These are phyloP conservation scores for Caracal caracal DNA, from an alignment of 2,113 vertebrate species.

Conservation along the genomic window DNA sequence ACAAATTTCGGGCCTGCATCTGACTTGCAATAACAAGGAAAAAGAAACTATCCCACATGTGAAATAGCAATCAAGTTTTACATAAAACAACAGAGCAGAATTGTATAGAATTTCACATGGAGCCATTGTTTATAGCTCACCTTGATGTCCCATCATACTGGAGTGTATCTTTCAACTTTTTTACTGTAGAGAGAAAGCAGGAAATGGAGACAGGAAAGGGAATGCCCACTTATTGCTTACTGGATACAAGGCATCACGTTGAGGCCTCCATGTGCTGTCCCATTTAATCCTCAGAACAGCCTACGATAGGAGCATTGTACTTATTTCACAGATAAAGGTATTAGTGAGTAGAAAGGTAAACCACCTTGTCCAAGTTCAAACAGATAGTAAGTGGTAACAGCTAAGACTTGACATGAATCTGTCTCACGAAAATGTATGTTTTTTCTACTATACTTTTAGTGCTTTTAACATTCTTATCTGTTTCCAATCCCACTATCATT, in stretches of 20 bases:
- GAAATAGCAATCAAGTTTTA: conserved; percentile 40
- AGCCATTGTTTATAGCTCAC: not conserved
- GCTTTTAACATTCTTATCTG: not conserved
- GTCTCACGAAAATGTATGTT: not conserved
- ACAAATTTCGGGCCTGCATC: not conserved
- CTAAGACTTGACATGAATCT: not conserved
- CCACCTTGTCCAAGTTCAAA: not conserved
- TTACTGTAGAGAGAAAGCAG: not conserved
- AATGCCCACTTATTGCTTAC: not conserved
- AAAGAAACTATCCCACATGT: not conserved
- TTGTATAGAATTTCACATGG: not conserved
- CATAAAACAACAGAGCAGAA: not conserved
- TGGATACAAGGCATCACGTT: not conserved
- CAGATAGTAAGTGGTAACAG: not conserved
- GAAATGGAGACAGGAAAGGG: not conserved
- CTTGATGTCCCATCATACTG: not conserved
- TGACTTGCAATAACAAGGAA: not conserved
- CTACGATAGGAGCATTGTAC: not conserved
- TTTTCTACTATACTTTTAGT: conserved; percentile 1
- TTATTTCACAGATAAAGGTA: conserved; percentile 22
- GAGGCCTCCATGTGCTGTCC: not conserved
- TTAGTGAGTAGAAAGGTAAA: not conserved
- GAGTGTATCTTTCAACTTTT: conserved; percentile 9
- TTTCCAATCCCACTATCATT: not conserved
- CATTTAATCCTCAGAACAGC: conserved; percentile 36